Percentiles rank a stretch among this genome's conserved stretches.
phyloP scores from a whole-genome alignment of 2,113 vertebrate genomes.

The Cephalopterus ornatus region DNA sequence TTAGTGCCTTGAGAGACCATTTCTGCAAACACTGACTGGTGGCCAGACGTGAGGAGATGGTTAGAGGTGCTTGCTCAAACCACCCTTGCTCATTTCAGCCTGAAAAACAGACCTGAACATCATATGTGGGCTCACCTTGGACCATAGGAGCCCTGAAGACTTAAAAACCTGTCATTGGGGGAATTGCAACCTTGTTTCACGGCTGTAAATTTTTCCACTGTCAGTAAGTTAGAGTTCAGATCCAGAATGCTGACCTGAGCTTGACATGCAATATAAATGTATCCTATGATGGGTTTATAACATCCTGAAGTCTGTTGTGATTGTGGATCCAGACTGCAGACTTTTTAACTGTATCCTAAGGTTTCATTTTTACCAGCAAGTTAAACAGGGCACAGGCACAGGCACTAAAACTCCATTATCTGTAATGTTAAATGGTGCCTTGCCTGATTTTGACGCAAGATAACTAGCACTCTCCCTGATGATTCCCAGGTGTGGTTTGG shows the following conservation, averaged over 20 bases:
- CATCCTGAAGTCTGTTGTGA: constrained; percentile 54
- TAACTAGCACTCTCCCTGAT: constrained; percentile 35
- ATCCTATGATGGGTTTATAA: constrained; percentile 68
- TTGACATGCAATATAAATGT: constrained; percentile 65
- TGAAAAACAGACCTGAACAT: not conserved
- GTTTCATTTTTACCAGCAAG: constrained; percentile 56
- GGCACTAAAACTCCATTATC: constrained; percentile 45
- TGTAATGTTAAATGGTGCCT: constrained; percentile 39
- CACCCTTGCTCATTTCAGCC: not conserved
- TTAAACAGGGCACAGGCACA: constrained; percentile 49
- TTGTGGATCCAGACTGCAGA: constrained; percentile 45
- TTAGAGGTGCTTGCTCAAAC: not conserved
- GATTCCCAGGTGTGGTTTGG: constrained; percentile 47
- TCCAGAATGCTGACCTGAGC: constrained; percentile 59
- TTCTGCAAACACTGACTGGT: not conserved
- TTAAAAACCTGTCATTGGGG: not conserved
- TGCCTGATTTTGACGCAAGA: constrained; percentile 46
- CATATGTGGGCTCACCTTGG: not conserved
- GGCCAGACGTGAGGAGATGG: not conserved
- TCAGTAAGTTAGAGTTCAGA: constrained; percentile 53
- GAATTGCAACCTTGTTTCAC: not conserved
- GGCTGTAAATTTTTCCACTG: constrained; percentile 44
- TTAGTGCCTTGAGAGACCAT: not conserved
- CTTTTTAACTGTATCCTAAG: constrained; percentile 25
- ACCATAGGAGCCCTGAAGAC: not conserved